phyloP scores from a whole-genome alignment of 2,888 invertebrate genomes.

The Pocota personata region DNA sequence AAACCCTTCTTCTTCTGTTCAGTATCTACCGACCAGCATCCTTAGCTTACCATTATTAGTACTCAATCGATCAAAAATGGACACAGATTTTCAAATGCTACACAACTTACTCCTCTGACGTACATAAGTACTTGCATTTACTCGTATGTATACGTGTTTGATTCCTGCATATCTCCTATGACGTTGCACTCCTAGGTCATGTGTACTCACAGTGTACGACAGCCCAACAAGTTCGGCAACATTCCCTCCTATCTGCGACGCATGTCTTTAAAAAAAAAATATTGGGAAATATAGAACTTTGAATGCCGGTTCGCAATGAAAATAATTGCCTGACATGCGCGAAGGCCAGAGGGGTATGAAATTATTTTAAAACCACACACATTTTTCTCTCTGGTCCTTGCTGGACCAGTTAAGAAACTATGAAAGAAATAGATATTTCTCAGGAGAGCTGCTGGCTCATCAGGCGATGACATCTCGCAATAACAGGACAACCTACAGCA shows the following conservation, averaged over 20 bases:
- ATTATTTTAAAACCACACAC: background rate
- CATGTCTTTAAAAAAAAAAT: conserved; percentile 28
- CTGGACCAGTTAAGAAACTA: background rate
- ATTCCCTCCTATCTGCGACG: background rate
- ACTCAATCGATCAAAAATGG: too few relatives aligned
- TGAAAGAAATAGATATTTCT: conserved; percentile 15
- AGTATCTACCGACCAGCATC: too few relatives aligned
- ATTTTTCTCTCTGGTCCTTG: background rate
- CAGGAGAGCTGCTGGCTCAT: conserved; percentile 38
- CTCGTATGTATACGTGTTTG: background rate
- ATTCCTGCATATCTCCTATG: background rate
- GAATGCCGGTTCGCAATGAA: conserved; percentile 42
- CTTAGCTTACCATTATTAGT: too few relatives aligned
- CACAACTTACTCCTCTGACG: too few relatives aligned
- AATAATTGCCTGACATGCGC: conserved; percentile 40
- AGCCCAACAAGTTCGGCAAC: background rate
- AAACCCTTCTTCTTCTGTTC: too few relatives aligned
- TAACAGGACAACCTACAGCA: conserved; percentile 52
- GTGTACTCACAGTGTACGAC: background rate
- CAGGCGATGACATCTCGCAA: conserved; percentile 45
- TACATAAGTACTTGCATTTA: background rate
- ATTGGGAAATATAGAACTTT: conserved; percentile 31
- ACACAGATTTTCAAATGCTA: too few relatives aligned
- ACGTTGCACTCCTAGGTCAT: conserved; percentile 19
- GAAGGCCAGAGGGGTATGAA: background rate